These are phyloP conservation scores for Diabrotica undecimpunctata DNA, from an alignment of 1,140 invertebrate species.

Conservation along the genomic window DNA sequence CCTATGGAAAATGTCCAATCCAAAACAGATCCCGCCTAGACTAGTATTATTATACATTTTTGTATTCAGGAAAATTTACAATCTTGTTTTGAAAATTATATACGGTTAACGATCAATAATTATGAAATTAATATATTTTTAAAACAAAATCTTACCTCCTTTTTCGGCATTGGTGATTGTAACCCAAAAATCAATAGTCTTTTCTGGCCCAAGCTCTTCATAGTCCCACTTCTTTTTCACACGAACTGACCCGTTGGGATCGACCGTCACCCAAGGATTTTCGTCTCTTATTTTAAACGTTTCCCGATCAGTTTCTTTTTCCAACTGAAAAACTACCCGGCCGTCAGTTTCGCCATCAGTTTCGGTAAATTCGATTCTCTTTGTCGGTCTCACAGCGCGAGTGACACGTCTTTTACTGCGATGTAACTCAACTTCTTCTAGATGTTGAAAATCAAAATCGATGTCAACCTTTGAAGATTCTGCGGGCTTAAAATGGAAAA, in stretches of 20 bases:
- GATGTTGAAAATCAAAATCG: conserved; percentile 54
- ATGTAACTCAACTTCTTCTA: conserved; percentile 52
- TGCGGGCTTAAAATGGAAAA: conserved; percentile 69
- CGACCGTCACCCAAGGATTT: conserved; percentile 91
- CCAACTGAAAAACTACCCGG: conserved; percentile 82
- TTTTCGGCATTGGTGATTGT: conserved; percentile 86
- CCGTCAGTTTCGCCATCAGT: conserved; percentile 85
- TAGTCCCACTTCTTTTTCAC: conserved; percentile 97
- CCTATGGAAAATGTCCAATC: too few relatives aligned
- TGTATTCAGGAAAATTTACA: too few relatives aligned
- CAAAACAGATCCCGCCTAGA: too few relatives aligned
- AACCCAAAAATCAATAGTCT: conserved; percentile 95
- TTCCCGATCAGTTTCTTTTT: conserved; percentile 88
- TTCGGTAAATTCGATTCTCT: conserved; percentile 88
- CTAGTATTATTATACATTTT: too few relatives aligned
- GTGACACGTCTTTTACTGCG: conserved; percentile 78
- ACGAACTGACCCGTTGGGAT: conserved; percentile 83
- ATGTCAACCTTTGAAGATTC: conserved; percentile 49
- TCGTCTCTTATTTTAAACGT: conserved; percentile 91
- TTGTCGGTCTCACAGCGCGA: conserved; percentile 83
- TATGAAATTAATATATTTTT: too few relatives aligned
- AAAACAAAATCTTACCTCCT: conserved; percentile 61
- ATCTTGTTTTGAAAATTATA: too few relatives aligned
- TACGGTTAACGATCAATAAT: too few relatives aligned
- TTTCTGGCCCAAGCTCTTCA: conserved; percentile 91